Evolutionary conservation across 2,888 invertebrate genomes (phyloP), one percentile per base, ranked within the genome.

Genomic region (Notodonta dromedarius): DNA sequence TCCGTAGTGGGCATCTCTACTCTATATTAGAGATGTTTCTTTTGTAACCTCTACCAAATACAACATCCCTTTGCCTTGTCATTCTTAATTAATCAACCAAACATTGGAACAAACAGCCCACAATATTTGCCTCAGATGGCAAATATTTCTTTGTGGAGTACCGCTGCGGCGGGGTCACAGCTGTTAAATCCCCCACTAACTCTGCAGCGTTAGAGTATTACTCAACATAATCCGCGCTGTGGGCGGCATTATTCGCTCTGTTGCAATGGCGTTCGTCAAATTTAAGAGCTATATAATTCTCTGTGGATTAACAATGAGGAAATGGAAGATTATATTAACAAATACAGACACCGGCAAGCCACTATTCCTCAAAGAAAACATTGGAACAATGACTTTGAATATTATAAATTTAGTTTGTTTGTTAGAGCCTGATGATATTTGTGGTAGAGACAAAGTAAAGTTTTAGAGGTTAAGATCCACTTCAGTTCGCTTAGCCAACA

Each of bases 191-290:
- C 68, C 60, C 61, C 60, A 65, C 59, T 55, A 67, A 62, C 67
- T 69, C 59, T 51, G 63, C 63, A 61, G 67, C 56, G 67, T 70
- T 74, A 74, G 70, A 68, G 77, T 67, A 75, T 77, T 72, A 67
- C 66, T 69, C 65, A 62, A 60, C 64, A 66, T 75, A 73, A 77
- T 76, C 73, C 67, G 16, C 62, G 50, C 57, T 40, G 61, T 53
- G 70, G 63, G 61, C 61, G 59, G 66, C 61, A 66, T 72, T 77
- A 72, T 73, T 77, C 72, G 69, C 66, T 65, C 67, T 51, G 53
- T 60, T 67, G 69, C 61, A 53, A 52, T 59, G 59, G 48, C 62
- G 51, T 66, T 62, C 63, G 66, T 65, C 66, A 66, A 68, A 71
- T 62, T 61, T 14, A 44, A 56, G 56, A 35, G 71, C 51, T 60